Evolutionary conservation across 2,888 invertebrate species (phyloP).

Genomic region (Napeogenes inachia): DNA sequence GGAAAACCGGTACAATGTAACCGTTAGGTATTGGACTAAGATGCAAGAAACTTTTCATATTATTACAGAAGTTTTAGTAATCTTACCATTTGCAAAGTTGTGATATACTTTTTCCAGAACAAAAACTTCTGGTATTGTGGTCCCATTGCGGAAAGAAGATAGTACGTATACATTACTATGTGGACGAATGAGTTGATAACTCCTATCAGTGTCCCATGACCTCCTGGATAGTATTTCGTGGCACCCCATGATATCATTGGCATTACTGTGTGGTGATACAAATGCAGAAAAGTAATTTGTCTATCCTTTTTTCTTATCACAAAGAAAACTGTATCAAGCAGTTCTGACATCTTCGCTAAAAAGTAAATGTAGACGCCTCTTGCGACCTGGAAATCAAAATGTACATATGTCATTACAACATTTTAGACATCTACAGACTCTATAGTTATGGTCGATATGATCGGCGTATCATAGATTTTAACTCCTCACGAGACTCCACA

Average conservation of each 20-base stretch:
- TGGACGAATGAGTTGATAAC: constrained; percentile 96
- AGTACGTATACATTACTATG: constrained; percentile 96
- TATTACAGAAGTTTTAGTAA: background rate
- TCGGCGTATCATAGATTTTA: too few relatives aligned
- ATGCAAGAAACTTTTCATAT: too few relatives aligned
- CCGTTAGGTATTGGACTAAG: too few relatives aligned
- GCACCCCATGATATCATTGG: constrained; percentile 95
- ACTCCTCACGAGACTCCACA: too few relatives aligned
- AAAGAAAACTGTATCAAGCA: constrained; percentile 95
- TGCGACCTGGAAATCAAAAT: constrained; percentile 72
- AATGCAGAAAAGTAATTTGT: constrained; percentile 93
- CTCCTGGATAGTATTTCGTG: constrained; percentile 91
- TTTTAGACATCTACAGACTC: background rate
- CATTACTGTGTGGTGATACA: constrained; percentile 97
- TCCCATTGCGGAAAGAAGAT: constrained; percentile 91
- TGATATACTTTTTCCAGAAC: constrained; percentile 97
- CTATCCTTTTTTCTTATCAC: constrained; percentile 93
- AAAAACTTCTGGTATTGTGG: constrained; percentile 91
- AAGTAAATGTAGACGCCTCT: constrained; percentile 90
- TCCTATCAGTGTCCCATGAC: constrained; percentile 94
- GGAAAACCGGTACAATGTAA: too few relatives aligned
- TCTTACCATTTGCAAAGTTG: constrained; percentile 91
- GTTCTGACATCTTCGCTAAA: constrained; percentile 92
- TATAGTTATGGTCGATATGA: too few relatives aligned
- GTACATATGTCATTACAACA: background rate